A percentile compares a stretch with the other conserved stretches of the same genome.
Conservation (phyloP, 1,140 invertebrate species). For the Hestina assimilis region DNA sequence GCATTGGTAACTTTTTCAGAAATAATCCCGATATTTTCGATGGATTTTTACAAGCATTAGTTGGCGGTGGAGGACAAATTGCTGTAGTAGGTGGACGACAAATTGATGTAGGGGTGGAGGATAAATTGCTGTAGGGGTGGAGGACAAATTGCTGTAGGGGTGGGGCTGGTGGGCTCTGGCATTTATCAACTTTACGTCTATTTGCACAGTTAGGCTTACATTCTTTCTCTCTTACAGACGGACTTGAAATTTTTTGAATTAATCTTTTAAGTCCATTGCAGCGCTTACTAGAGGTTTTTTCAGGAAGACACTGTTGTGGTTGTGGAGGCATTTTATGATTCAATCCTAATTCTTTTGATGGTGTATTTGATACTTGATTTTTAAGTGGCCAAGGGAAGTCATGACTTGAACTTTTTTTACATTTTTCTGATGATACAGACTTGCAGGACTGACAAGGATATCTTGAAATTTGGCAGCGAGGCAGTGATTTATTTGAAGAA, state of each 20-base stretch:
- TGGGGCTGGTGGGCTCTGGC: slow-evolving; percentile 8
- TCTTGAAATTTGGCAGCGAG: background rate
- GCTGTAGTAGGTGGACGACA: too few relatives aligned
- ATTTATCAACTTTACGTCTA: slow-evolving; percentile 12
- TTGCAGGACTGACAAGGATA: background rate
- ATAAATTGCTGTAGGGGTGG: background rate
- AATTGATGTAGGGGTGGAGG: background rate
- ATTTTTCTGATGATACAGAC: background rate
- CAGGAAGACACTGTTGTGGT: background rate
- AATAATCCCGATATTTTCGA: slow-evolving; percentile 29
- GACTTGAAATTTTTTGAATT: slow-evolving; percentile 7
- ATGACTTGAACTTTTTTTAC: slow-evolving; percentile 2
- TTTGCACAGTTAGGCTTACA: slow-evolving; percentile 28
- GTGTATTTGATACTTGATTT: slow-evolving; percentile 16
- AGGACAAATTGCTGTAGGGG: slow-evolving; percentile 11
- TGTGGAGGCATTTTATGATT: slow-evolving; percentile 10
- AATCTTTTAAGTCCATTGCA: slow-evolving; percentile 4
- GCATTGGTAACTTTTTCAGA: slow-evolving; percentile 37
- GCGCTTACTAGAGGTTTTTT: slow-evolving; percentile 4
- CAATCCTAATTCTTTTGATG: slow-evolving; percentile 18
- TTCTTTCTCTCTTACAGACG: slow-evolving; percentile 11
- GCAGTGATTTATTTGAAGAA: background rate
- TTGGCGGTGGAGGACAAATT: background rate
- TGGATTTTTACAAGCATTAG: background rate
- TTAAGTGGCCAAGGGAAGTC: slow-evolving; percentile 21